Base-by-base conservation (phyloP, 2,797 vertebrate species). In the Atherinosoma microstoma region DNA sequence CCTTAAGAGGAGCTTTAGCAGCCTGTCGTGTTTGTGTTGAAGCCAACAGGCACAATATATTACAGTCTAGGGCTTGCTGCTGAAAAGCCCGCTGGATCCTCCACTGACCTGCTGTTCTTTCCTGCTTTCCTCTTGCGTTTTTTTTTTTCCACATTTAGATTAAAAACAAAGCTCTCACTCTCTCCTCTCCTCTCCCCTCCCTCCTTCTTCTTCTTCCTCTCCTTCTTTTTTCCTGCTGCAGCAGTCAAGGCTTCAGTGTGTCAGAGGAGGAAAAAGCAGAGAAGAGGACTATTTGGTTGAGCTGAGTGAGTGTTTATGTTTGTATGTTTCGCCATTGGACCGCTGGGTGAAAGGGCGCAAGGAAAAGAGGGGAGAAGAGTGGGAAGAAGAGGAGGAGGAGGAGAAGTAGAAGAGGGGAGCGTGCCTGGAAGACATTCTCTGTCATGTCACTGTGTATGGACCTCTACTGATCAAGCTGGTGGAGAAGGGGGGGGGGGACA, bases 21-120 rank as follows among this genome's bases (percentile, higher is more conserved):
- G 94, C 92, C 94, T 93, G 93, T 94, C 88, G 80, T 95, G 94
- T 94, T 96, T 95, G 95, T 95, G 91, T 94, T 95, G 91, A 95
- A 96, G 95, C 94, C 96, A 96, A 94, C 93, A 95, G 93, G 94
- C 95, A 94, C 94, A 95, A 94, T 95, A 94, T 94, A 95, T 95
- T 94, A 95, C 94, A 95, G 94, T 94, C 92, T 93, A 91, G 93
- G 93, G 93, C 93, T 94, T 84, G 91, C 94, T 94, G 94, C 92
- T 94, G 95, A 95, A 95, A 95, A 94, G 94, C 95, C 92, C 90
- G 93, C 94, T 95, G 93, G 95, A 88, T 96, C 95, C 93, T 92
- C 89, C 83, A 93, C 93, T 94, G 94, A 96, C 95, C 96, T 96
- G 93, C 95, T 92, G 94, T 94, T 94, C 94, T 92, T 94, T 94